These are phyloP conservation scores for Eunapius fragilis DNA, from an alignment of 37 sponge, comb jelly and placozoan species.

Conservation along the genomic window DNA sequence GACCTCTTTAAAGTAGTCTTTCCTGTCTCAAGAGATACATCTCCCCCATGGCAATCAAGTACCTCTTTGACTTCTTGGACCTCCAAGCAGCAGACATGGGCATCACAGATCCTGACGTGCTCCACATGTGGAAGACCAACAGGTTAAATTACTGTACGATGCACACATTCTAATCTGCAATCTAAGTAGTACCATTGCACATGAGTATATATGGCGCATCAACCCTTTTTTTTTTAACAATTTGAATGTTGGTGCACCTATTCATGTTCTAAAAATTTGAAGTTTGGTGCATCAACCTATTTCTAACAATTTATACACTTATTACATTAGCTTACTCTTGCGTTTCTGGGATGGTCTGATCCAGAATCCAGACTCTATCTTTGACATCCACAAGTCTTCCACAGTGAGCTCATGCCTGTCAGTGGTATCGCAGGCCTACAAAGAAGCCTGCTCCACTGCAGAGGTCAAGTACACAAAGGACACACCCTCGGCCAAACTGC, in stretches of 20 bases:
- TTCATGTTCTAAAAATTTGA: no score
- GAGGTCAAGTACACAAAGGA: slow-evolving; percentile 82
- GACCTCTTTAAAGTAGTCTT: slow-evolving; percentile 87
- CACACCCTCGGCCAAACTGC: slow-evolving; percentile 88
- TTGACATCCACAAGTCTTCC: slow-evolving; percentile 93
- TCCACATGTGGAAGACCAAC: slow-evolving; percentile 99
- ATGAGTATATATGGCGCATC: no score
- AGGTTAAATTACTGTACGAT: slow-evolving; percentile 83
- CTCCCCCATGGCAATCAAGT: slow-evolving; percentile 88
- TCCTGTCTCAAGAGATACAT: slow-evolving; percentile 59
- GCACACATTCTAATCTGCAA: no score
- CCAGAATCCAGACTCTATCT: slow-evolving; percentile 97
- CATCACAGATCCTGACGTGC: slow-evolving; percentile 79
- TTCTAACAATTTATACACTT: background rate
- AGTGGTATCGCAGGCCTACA: slow-evolving; percentile 83
- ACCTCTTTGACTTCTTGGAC: slow-evolving; percentile 95
- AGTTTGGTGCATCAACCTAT: no score
- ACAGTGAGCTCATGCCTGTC: slow-evolving; percentile 89
- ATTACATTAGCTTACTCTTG: slow-evolving; percentile 3
- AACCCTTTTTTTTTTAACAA: no score
- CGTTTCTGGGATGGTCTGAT: slow-evolving; percentile 96
- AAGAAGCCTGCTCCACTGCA: slow-evolving; percentile 78
- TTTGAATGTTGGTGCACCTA: no score
- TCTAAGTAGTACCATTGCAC: no score
- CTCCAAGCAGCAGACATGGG: slow-evolving; percentile 75